phyloP scores from a whole-genome alignment of 2,888 invertebrate species.

The Lasius fuliginosus region DNA sequence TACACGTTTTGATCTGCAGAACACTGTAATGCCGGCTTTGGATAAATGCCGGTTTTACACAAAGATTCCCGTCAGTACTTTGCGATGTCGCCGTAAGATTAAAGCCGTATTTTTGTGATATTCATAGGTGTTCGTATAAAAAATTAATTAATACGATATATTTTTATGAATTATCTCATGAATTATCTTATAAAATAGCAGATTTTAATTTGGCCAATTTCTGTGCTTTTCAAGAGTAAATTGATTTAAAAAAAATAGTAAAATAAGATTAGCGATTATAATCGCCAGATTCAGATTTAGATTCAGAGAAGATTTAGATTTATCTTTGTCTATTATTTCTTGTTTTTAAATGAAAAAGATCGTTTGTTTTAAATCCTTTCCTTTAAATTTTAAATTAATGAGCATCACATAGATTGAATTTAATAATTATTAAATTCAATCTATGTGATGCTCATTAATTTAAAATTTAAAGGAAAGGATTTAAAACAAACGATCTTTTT shows the following conservation, averaged over 20 bases:
- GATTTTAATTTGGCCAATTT: not conserved
- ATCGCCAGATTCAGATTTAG: too few species aligned
- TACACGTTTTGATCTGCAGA: slow-evolving; percentile 55
- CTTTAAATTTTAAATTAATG: slow-evolving; percentile 1
- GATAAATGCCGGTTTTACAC: slow-evolving; percentile 65
- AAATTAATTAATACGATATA: not conserved
- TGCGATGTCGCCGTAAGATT: slow-evolving; percentile 74
- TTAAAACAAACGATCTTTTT: not conserved
- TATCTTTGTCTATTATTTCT: slow-evolving; percentile 32
- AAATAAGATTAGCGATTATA: not conserved
- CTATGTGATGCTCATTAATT: not conserved
- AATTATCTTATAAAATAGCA: not conserved
- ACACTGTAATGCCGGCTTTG: slow-evolving; percentile 72
- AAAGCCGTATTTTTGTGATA: not conserved
- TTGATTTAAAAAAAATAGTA: not conserved
- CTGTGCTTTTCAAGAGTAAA: not conserved
- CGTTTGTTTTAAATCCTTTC: not conserved
- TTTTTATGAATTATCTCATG: slow-evolving; percentile 9
- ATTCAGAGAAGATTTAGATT: not conserved
- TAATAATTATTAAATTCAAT: not conserved
- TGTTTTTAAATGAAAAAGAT: not conserved
- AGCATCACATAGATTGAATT: not conserved
- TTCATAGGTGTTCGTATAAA: not conserved
- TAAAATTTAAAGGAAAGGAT: not conserved
- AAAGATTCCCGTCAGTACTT: slow-evolving; percentile 61